Evolutionary conservation across 2,113 vertebrate species (phyloP), one percentile per base, ranked within the genome.

Genomic region (Cranoglanis bouderius): DNA sequence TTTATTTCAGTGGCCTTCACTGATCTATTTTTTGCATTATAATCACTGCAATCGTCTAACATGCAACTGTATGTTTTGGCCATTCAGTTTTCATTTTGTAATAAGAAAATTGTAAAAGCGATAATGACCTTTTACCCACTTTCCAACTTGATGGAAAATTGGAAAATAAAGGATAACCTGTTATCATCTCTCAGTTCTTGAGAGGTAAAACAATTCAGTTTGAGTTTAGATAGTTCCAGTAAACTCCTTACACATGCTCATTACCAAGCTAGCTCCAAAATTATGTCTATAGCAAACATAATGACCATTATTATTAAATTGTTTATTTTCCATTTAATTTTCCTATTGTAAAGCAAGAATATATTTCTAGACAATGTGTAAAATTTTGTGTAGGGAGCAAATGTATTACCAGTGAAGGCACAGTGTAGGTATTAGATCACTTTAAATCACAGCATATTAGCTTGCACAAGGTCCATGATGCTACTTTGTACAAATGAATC

Each of bases 391-490:
- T 0, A 67, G 21, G 13, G 43, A 12, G 12, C 61, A 38, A 12
- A 53, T 65, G 40, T 75, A 77, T 81, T 80, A 29, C 29, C 6
- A 65, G 10, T 63, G 1, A 75, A 57, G 19, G 29, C 46, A 26
- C 40, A 59, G 43, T 38, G n/a, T 46, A 18, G 38, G n/a, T 83
- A 77, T 90, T 81, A 86, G 49, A 70, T 84, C 63, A 21, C 35
- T 32, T n/a, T n/a, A n/a, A n/a, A n/a, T n/a, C n/a, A n/a, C n/a
- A n/a, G n/a, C n/a, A n/a, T 85, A 57, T 70, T 53, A 70, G 14
- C 46, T 46, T 12, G 32, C 49, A 77, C 88, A 55, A 85, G 55
- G 43, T 63, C 87, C 40, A 40, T 55, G 65, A 81, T 65, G 21
- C 8, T n/a, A 24, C 10, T 32, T 49, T 78, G 16, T 21, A 57